Evolutionary conservation across 2,113 vertebrate genomes (phyloP).

Genomic region (Aphyosemion australe): DNA sequence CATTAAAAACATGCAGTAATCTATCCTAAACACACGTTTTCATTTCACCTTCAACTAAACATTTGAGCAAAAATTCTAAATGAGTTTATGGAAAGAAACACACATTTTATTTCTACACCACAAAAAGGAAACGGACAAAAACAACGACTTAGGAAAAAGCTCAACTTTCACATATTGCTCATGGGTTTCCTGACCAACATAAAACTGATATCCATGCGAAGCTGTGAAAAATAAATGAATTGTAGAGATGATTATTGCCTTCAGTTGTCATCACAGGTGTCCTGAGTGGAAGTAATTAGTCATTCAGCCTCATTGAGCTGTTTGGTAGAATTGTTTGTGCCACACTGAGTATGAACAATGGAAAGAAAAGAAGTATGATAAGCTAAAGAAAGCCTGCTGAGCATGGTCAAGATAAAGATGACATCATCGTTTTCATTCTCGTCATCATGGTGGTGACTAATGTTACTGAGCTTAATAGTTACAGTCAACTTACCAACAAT

Average conservation of each 20-base stretch:
- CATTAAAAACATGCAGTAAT: too few relatives aligned
- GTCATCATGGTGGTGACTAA: background rate
- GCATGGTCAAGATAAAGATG: background rate
- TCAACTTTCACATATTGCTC: background rate
- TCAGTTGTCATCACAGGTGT: background rate
- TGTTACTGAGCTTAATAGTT: background rate
- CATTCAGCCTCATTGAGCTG: slow-evolving; percentile 5
- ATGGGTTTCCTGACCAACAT: background rate
- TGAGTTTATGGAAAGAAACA: too few relatives aligned
- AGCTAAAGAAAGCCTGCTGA: slow-evolving; percentile 4
- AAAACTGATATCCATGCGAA: background rate
- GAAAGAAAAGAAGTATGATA: slow-evolving; percentile 12
- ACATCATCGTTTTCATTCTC: slow-evolving; percentile 4
- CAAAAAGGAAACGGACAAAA: too few relatives aligned
- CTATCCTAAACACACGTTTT: too few relatives aligned
- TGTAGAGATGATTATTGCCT: background rate
- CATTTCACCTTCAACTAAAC: too few relatives aligned
- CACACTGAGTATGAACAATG: slow-evolving; percentile 4
- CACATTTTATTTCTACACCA: background rate
- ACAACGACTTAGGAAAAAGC: background rate
- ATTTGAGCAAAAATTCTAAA: too few relatives aligned
- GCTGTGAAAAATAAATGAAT: background rate
- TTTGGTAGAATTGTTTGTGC: slow-evolving; percentile 1
- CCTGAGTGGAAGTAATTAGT: slow-evolving; percentile 4
- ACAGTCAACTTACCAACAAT: background rate